Conservation (phyloP, 2,797 vertebrate species). For the Cryptoblepharus egeriae region DNA sequence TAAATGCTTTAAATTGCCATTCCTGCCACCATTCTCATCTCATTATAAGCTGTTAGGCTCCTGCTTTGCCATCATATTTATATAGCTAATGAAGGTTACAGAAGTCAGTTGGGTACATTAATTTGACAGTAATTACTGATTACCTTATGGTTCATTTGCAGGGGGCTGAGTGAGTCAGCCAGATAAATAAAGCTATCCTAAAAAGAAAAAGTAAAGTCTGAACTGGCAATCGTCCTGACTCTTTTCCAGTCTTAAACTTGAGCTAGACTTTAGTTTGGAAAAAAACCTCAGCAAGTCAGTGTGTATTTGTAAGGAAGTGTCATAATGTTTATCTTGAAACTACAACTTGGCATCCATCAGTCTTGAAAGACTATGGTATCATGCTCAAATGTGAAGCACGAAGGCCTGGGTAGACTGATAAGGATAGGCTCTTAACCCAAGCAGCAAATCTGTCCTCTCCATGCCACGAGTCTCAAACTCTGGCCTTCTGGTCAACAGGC, state of each 20-base stretch:
- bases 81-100: slow-evolving; percentile 7
- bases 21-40: background rate
- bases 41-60: background rate
- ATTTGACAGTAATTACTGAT: background rate
- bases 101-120: background rate
- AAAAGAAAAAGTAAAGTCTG: background rate
- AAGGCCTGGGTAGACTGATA: too few species aligned
- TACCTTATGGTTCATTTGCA: background rate
- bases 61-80: slow-evolving; percentile 4
- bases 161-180: background rate
- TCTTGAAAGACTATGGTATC: too few species aligned
- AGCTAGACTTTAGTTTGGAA: slow-evolving; percentile 21
- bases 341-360: too few species aligned
- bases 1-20: background rate
- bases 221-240: background rate
- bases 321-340: too few species aligned
- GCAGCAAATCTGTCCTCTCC: too few species aligned
- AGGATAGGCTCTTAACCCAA: too few species aligned
- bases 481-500: too few species aligned
- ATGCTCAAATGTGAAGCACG: too few species aligned
- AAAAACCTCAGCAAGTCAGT: background rate
- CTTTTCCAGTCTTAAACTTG: background rate
- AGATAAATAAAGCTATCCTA: background rate
- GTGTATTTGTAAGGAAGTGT: too few species aligned
- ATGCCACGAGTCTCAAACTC: too few species aligned